These are phyloP conservation scores for Proteles cristata DNA, from an alignment of 2,113 vertebrate species.

Conservation along the genomic window DNA sequence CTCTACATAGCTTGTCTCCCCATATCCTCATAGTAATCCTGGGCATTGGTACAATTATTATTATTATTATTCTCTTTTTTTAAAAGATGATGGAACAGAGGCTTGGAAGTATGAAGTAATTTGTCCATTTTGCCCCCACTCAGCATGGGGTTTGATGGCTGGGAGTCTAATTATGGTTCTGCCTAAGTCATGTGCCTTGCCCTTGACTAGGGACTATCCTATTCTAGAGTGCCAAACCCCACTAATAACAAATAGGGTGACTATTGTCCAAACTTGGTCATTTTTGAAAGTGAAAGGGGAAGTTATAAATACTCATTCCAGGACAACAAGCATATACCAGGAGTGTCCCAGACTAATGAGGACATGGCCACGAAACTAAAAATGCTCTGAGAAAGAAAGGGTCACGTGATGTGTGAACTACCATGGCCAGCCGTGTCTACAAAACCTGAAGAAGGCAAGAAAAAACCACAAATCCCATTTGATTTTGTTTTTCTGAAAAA, in stretches of 20 bases:
- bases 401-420: not conserved
- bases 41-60: not conserved
- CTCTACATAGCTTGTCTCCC: not conserved
- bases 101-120: not conserved
- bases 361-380: not conserved
- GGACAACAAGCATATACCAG: not conserved
- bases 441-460: not conserved
- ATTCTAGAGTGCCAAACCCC: not conserved
- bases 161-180: not conserved
- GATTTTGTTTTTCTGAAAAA: slow-evolving; percentile 46
- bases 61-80: not conserved
- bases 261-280: not conserved
- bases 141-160: not conserved
- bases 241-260: not conserved
- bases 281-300: not conserved
- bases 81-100: not conserved
- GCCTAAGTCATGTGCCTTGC: not conserved
- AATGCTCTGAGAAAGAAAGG: not conserved
- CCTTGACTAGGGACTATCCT: not conserved
- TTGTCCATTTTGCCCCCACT: not conserved
- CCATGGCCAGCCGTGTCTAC: not conserved
- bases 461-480: not conserved
- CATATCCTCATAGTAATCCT: not conserved
- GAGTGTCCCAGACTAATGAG: not conserved
- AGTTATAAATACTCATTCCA: not conserved